Evolutionary conservation across 1,140 invertebrate genomes (phyloP).

Genomic region (Schlechtendalia chinensis): DNA sequence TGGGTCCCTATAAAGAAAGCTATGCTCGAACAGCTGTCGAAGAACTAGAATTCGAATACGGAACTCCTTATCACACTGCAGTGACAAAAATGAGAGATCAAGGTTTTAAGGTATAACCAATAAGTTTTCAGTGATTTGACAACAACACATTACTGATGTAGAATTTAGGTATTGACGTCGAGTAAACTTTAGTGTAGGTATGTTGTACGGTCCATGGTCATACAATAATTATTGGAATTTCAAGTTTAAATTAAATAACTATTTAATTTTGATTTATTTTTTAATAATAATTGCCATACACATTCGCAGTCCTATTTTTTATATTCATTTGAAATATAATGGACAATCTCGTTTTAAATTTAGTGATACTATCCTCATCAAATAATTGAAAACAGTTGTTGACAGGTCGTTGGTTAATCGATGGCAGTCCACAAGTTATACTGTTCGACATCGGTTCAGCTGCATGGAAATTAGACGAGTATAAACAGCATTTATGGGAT

Average conservation of each 20-base stretch:
- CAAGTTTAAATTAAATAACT: no score
- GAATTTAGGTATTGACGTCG: no score
- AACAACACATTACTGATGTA: no score
- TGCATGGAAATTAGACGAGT: constrained; percentile 93
- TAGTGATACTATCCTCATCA: constrained; percentile 3
- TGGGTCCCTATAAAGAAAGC: constrained; percentile 93
- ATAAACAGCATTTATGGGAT: constrained; percentile 91
- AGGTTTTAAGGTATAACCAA: constrained; percentile 83
- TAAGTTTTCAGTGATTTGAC: no score
- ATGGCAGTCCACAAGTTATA: constrained; percentile 97
- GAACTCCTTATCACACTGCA: constrained; percentile 74
- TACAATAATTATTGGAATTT: no score
- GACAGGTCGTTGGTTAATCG: constrained; percentile 96
- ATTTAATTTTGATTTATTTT: no score
- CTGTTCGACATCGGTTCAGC: constrained; percentile 97
- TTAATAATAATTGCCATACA: no score
- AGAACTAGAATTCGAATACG: constrained; percentile 78
- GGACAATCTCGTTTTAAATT: neutral
- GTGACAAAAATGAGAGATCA: constrained; percentile 78
- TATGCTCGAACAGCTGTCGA: constrained; percentile 95
- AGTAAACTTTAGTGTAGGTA: no score
- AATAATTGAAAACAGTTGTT: constrained; percentile 63
- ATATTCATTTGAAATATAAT: no score
- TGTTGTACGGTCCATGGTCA: no score
- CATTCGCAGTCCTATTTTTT: no score